phyloP scores from a whole-genome alignment of 2,888 invertebrate genomes.

The Axea sp. region DNA sequence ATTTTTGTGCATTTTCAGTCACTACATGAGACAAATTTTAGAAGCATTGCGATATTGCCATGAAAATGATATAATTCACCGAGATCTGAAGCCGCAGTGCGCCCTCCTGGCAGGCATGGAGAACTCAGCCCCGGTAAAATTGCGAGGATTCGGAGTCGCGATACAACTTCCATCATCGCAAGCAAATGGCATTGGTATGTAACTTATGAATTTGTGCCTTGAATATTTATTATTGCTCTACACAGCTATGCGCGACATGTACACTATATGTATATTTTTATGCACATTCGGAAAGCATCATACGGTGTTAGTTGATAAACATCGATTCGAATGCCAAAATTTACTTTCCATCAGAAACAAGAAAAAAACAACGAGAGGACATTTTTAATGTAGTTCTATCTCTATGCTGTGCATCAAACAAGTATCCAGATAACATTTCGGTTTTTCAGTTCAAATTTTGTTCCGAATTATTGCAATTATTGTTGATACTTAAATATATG shows the following conservation, averaged over 20 bases:
- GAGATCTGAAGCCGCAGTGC: slow-evolving; percentile 98
- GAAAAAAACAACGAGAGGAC: slow-evolving; percentile 13
- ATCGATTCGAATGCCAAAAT: slow-evolving; percentile 33
- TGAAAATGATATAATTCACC: slow-evolving; percentile 98
- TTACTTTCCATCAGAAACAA: slow-evolving; percentile 6
- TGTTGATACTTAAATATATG: too few species aligned
- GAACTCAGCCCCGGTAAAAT: slow-evolving; percentile 98
- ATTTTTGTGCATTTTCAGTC: slow-evolving; percentile 82
- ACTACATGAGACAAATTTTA: slow-evolving; percentile 98
- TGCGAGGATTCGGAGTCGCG: slow-evolving; percentile 98
- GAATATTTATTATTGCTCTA: slow-evolving; percentile 18
- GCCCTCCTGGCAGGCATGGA: slow-evolving; percentile 96
- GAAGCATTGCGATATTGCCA: slow-evolving; percentile 99
- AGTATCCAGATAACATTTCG: slow-evolving; percentile 37
- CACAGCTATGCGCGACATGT: slow-evolving; percentile 45
- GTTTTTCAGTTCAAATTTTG: too few species aligned
- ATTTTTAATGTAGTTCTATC: slow-evolving; percentile 30
- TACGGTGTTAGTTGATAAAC: slow-evolving; percentile 67
- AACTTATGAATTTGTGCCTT: slow-evolving; percentile 44
- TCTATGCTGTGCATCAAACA: slow-evolving; percentile 32
- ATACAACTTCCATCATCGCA: slow-evolving; percentile 92
- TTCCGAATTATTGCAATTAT: too few species aligned
- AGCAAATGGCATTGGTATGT: slow-evolving; percentile 83
- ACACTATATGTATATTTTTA: slow-evolving; percentile 59
- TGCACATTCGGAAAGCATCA: slow-evolving; percentile 65